Evolutionary conservation across 2,888 invertebrate genomes (phyloP), one percentile per base, ranked within the genome.

Genomic region (Trypoxylon attenuatum): DNA sequence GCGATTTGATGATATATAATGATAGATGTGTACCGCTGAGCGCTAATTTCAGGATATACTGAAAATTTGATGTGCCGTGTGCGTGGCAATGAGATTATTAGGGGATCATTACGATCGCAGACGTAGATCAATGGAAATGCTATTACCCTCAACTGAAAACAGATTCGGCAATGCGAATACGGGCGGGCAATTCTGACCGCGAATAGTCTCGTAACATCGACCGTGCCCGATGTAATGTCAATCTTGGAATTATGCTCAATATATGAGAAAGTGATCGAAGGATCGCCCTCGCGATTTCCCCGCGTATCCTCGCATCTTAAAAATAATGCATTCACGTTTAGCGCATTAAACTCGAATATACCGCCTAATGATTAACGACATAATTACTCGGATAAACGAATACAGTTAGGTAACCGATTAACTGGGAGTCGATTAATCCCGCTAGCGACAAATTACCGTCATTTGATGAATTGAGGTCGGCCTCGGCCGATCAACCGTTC

Each of bases 331-430:
- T n/a, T n/a, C n/a, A 33, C 33, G 6, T 13, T 33, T 8, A 13
- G 13, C 33, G 10, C 33, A 3, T 10, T 3, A 13, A 33, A 10
- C 33, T 19, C 29, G 8, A 18, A 18, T 33, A 16, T 18, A 22
- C 19, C 21, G 38, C 22, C 2, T 53, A 59, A 62, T 51, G 52
- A 63, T 45, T 49, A 27, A 38, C 47, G 52, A 52, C 52, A 63
- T 49, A 53, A 63, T 66, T 57, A 49, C 38, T 50, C 57, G 46
- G 53, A 63, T 63, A 53, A 62, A 62, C 46, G 57, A 52, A 52
- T 57, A n/a, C n/a, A 53, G 53, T 62, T 50, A 25, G 45, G 4
- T 54, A 39, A 41, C 46, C 50, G 57, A 57, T 55, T 66, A 57
- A 53, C 50, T 19, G 49, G 23, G 53, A 45, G 56, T 53, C 66